phyloP scores from a whole-genome alignment of 1,140 invertebrate species.

The Teleogryllus occipitalis region DNA sequence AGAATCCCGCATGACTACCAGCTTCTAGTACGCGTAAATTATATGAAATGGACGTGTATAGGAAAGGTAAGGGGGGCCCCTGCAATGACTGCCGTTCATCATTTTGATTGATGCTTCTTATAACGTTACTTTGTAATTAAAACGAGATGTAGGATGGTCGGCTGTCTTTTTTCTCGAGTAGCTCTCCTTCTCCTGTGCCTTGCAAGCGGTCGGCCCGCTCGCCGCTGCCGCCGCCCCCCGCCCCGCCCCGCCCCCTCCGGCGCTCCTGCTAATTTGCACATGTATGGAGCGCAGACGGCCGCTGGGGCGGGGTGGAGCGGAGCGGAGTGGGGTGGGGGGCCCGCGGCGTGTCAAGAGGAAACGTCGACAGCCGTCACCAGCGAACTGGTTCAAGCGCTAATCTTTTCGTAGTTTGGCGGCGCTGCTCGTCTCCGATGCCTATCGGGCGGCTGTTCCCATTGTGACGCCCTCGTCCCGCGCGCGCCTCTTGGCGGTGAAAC shows the following conservation, averaged over 20 bases:
- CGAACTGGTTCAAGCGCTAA: conserved; percentile 3
- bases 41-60: conserved; percentile 18
- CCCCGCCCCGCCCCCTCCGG: not conserved
- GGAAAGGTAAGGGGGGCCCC: not conserved
- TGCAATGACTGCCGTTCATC: conserved; percentile 14
- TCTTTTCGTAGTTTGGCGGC: conserved; percentile 3
- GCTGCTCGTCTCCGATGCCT: not conserved
- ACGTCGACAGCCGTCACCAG: not conserved
- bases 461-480: not conserved
- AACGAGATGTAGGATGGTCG: conserved; percentile 12
- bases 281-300: conserved; percentile 10
- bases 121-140: conserved; percentile 20
- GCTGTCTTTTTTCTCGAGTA: conserved; percentile 7
- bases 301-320: not conserved
- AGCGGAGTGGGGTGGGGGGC: not conserved
- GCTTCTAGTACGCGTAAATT: conserved; percentile 15
- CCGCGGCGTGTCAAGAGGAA: not conserved
- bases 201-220: too few species aligned
- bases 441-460: not conserved
- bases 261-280: conserved; percentile 18
- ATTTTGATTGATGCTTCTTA: conserved; percentile 17
- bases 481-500: not conserved
- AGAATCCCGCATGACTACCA: conserved; percentile 17
- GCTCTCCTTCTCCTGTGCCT: not conserved
- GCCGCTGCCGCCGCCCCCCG: not conserved